phyloP scores from a whole-genome alignment of 1,140 invertebrate genomes.

The Chelonus insularis region DNA sequence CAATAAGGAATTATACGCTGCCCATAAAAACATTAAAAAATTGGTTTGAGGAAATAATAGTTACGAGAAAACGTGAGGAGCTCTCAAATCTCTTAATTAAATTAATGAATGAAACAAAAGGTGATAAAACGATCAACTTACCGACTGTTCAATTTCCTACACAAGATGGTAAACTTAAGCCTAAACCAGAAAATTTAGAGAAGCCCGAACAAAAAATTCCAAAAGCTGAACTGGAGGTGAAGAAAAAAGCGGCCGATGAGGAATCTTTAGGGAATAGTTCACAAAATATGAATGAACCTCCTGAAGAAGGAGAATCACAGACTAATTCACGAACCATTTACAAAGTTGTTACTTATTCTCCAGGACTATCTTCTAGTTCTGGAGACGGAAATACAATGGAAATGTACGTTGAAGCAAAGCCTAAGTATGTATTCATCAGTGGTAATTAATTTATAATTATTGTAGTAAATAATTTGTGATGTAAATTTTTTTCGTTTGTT shows the following conservation, averaged over 20 bases:
- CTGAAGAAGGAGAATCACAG: constrained; percentile 32
- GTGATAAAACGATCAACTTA: constrained; percentile 49
- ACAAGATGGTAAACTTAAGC: constrained; percentile 51
- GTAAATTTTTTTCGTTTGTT: constrained; percentile 23
- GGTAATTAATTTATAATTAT: background rate
- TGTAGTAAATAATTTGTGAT: background rate
- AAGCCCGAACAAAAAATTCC: constrained; percentile 30
- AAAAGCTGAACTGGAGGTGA: constrained; percentile 42
- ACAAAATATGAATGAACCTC: too few relatives aligned
- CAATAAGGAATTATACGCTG: constrained; percentile 72
- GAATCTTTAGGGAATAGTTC: too few relatives aligned
- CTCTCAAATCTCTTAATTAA: constrained; percentile 73
- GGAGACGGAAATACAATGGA: constrained; percentile 39
- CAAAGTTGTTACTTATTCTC: constrained; percentile 43
- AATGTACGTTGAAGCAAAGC: constrained; percentile 31
- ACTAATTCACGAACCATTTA: constrained; percentile 34
- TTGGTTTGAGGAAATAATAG: constrained; percentile 80
- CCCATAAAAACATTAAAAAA: constrained; percentile 75
- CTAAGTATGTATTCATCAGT: constrained; percentile 14
- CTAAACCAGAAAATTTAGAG: constrained; percentile 39
- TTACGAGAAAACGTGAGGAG: constrained; percentile 78
- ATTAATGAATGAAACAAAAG: constrained; percentile 66
- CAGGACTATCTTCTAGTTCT: constrained; percentile 35
- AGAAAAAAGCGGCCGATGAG: constrained; percentile 37
- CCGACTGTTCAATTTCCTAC: constrained; percentile 56